Evolutionary conservation across 2,113 vertebrate species (phyloP).

Genomic region (Epinephelus lanceolatus): DNA sequence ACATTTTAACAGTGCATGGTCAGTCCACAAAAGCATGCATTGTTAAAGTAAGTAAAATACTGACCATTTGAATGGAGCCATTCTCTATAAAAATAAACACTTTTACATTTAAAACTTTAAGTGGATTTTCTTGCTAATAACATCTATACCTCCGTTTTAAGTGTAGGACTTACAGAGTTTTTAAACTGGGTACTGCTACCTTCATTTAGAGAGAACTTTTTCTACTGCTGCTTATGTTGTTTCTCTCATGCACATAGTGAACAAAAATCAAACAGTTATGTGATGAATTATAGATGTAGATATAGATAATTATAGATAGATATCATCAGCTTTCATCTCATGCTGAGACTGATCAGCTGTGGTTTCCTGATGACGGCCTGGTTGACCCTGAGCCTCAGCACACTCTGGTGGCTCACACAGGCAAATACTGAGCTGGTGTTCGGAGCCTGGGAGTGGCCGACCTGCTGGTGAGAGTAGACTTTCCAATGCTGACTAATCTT

Average conservation of each 20-base stretch:
- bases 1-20: background rate
- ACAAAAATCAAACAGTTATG: background rate
- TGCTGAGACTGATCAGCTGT: conserved; percentile 15
- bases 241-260: background rate
- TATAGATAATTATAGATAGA: background rate
- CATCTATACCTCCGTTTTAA: too few species aligned
- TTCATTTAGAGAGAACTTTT: background rate
- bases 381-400: conserved; percentile 67
- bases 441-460: conserved; percentile 52
- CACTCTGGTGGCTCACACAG: conserved; percentile 67
- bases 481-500: conserved; percentile 60
- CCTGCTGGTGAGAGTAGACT: conserved; percentile 57
- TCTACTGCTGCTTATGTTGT: background rate
- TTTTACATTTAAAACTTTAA: background rate
- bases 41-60: background rate
- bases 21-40: background rate
- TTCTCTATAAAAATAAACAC: background rate
- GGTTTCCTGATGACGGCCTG: conserved; percentile 28
- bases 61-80: background rate
- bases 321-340: conserved; percentile 22
- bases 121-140: background rate
- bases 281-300: background rate
- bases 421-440: conserved; percentile 62
- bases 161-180: background rate
- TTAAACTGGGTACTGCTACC: background rate